Percentiles rank a stretch among this genome's conserved stretches.
Conservation (phyloP, 2,888 invertebrate species). For the Gisinianus flammeolus region DNA sequence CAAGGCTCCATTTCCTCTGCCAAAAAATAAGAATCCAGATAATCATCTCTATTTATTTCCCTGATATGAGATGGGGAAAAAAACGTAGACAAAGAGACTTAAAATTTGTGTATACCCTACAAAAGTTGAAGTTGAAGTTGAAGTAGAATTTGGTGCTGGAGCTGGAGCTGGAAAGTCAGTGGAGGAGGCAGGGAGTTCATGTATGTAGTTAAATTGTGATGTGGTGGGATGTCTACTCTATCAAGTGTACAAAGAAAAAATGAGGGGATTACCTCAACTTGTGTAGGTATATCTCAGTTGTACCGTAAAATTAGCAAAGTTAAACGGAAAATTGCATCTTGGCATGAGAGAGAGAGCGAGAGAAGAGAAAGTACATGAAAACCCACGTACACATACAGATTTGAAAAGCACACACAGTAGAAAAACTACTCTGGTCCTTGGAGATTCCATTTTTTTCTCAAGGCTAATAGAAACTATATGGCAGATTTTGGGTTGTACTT, state of each 20-base stretch:
- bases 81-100: neutral
- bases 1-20: no score
- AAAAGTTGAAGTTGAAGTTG: no score
- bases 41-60: constrained; percentile 2
- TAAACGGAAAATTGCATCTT: constrained; percentile 12
- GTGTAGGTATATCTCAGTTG: neutral
- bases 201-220: no score
- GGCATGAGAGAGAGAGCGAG: neutral
- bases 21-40: no score
- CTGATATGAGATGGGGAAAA: neutral
- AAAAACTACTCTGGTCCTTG: neutral
- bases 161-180: neutral
- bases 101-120: no score
- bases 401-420: neutral
- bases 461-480: no score
- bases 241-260: no score
- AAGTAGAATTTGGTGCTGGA: neutral
- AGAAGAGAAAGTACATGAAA: neutral
- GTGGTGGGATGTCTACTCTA: no score
- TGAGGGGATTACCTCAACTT: no score
- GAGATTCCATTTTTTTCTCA: no score
- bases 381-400: neutral
- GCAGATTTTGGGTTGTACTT: no score
- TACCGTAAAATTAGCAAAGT: constrained; percentile 29
- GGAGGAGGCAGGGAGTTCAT: no score